Evolutionary conservation across 2,888 invertebrate species (phyloP), one percentile per base, ranked within the genome.

Genomic region (Drosophila aldrichi): DNA sequence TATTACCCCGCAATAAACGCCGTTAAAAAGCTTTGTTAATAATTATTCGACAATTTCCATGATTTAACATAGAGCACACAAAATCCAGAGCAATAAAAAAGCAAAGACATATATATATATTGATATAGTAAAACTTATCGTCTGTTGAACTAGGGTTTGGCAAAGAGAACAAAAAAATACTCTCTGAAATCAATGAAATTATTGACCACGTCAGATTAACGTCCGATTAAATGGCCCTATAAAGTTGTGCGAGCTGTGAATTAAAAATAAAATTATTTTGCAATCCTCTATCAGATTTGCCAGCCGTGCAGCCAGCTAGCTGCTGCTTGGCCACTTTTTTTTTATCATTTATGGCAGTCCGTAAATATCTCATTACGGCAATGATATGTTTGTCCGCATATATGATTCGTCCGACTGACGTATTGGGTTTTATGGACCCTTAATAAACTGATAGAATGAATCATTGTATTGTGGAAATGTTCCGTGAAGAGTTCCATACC

Each of bases 81-180:
- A 44, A 51, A 43, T 48, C 25, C 29, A 12, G n/a, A 34, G 32
- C 43, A 56, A 73, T 73, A 61, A 75, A 75, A 75, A 71, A 58
- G 40, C 46, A 71, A 56, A 56, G 34, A 16, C 59, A 5, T 25
- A 25, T 5, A 29, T 29, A 29, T 29, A 29, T 29, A 36, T 32
- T 65, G n/a, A 36, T 36, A 46, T 14, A 18, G 29, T 58, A 3
- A 32, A 61, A 2, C 46, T 56, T 66, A 57, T 74, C 67, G 67
- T 67, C 10, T 62, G 2, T 67, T 73, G 57, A 73, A 73, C 52
- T n/a, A 5, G 25, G 10, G 6, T 5, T 29, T 25, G 25, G 25
- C n/a, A 25, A n/a, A 48, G 25, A 6, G 22, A 2, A 16, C n/a
- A 8, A 9, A 14, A 20, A 10, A 41, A 10, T 5, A 12, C 6